Conservation (phyloP, 2,113 vertebrate species). For the Nerophis ophidion region DNA sequence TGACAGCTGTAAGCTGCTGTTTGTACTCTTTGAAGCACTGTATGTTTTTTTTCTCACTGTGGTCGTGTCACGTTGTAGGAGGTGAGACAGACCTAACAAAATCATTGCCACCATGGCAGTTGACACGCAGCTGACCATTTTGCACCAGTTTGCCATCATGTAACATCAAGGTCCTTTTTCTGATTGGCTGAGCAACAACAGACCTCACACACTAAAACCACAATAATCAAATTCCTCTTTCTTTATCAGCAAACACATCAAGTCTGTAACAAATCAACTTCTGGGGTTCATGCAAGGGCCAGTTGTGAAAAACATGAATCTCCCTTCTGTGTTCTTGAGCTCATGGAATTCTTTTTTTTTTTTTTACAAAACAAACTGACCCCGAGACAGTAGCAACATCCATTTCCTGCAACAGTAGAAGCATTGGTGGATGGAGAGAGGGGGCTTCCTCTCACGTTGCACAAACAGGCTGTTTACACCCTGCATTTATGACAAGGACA, state of each 20-base stretch:
- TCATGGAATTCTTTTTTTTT: slow-evolving; percentile 3
- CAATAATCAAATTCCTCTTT: slow-evolving; percentile 29
- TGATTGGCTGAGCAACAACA: background rate
- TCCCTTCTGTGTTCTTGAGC: slow-evolving; percentile 7
- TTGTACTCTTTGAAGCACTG: slow-evolving; percentile 44
- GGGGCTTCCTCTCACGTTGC: slow-evolving; percentile 30
- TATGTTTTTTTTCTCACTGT: slow-evolving; percentile 39
- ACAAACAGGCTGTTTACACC: slow-evolving; percentile 64
- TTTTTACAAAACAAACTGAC: slow-evolving; percentile 40
- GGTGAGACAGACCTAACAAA: slow-evolving; percentile 21
- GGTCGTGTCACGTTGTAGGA: slow-evolving; percentile 25
- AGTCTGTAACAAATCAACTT: slow-evolving; percentile 5
- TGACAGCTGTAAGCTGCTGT: slow-evolving; percentile 44
- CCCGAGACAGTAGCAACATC: slow-evolving; percentile 30
- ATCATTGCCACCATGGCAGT: slow-evolving; percentile 32
- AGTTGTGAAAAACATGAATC: slow-evolving; percentile 1
- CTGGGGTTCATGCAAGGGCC: background rate
- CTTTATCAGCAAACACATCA: slow-evolving; percentile 25
- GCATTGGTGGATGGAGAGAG: slow-evolving; percentile 15
- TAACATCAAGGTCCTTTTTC: slow-evolving; percentile 23
- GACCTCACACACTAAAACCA: slow-evolving; percentile 29
- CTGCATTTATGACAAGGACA: slow-evolving; percentile 10
- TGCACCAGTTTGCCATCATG: slow-evolving; percentile 10
- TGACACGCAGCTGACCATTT: slow-evolving; percentile 20
- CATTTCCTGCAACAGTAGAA: slow-evolving; percentile 45